A percentile compares a stretch with the other conserved stretches of the same genome.
phyloP scores from a whole-genome alignment of 2,888 invertebrate genomes.

The Ctena decussata region DNA sequence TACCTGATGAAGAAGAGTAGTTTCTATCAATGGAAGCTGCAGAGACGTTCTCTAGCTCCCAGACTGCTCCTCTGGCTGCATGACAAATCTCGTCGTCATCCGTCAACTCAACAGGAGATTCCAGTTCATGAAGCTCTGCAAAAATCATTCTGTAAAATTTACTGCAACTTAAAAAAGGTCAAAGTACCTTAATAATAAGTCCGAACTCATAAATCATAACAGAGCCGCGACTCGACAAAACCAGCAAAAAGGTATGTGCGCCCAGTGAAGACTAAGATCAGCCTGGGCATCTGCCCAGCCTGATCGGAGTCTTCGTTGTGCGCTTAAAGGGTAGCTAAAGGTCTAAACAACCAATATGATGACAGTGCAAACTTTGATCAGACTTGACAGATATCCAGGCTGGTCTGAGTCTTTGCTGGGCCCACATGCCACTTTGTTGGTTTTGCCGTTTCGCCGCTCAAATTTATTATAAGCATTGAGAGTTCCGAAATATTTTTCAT shows the following conservation, averaged over 20 bases:
- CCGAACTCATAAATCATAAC: no score
- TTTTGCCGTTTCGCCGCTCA: no score
- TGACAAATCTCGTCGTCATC: constrained; percentile 76
- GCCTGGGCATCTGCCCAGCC: background rate
- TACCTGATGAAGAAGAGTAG: constrained; percentile 50
- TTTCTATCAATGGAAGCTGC: constrained; percentile 33
- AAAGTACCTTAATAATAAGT: no score
- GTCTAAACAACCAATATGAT: no score
- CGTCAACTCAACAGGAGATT: constrained; percentile 5
- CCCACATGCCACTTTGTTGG: no score
- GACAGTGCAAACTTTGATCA: background rate
- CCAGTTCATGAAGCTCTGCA: constrained; percentile 71
- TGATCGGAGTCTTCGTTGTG: background rate
- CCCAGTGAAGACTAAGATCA: background rate
- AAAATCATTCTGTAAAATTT: no score
- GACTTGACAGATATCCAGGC: background rate
- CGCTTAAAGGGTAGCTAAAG: no score
- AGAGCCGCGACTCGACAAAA: no score
- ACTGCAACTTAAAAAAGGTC: no score
- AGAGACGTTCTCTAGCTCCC: constrained; percentile 77
- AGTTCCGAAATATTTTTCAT: no score
- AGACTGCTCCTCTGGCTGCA: constrained; percentile 83
- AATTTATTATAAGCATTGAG: no score
- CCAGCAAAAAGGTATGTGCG: background rate
- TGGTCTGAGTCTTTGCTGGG: background rate